Conservation (phyloP, 2,888 invertebrate genomes). For the Tinea pellionella region DNA sequence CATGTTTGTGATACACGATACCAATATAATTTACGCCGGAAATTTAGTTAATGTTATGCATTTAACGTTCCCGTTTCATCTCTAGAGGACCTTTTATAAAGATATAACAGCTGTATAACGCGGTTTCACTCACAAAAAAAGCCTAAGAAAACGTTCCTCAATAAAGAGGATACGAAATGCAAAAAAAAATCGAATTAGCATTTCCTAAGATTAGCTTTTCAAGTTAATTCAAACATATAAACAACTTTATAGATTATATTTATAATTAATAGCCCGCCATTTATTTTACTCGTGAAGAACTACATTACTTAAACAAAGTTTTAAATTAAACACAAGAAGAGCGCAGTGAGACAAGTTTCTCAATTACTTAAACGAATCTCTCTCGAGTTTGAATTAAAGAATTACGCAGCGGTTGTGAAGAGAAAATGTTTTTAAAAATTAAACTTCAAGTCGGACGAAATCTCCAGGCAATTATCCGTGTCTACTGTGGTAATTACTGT, state of each 20-base stretch:
- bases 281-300: not conserved
- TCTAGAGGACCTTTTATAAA: too few relatives aligned
- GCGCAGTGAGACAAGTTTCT: not conserved
- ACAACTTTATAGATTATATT: not conserved
- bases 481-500: conserved; percentile 41
- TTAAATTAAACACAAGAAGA: not conserved
- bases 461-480: conserved; percentile 42
- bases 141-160: too few relatives aligned
- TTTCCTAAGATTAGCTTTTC: too few relatives aligned
- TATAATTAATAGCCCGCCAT: not conserved
- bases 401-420: not conserved
- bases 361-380: not conserved
- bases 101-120: too few relatives aligned
- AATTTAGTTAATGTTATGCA: too few relatives aligned
- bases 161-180: too few relatives aligned
- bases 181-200: too few relatives aligned
- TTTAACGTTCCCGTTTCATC: too few relatives aligned
- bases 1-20: too few relatives aligned
- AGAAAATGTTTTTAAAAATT: conserved; percentile 23
- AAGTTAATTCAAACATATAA: not conserved
- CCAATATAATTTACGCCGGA: too few relatives aligned
- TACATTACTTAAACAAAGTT: not conserved
- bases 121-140: too few relatives aligned
- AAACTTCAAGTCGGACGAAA: conserved; percentile 24
- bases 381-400: not conserved